A percentile compares a stretch with the other conserved stretches of the same genome.
Evolutionary conservation across 2,113 vertebrate genomes (phyloP).

Genomic region (Phoenicopterus ruber): DNA sequence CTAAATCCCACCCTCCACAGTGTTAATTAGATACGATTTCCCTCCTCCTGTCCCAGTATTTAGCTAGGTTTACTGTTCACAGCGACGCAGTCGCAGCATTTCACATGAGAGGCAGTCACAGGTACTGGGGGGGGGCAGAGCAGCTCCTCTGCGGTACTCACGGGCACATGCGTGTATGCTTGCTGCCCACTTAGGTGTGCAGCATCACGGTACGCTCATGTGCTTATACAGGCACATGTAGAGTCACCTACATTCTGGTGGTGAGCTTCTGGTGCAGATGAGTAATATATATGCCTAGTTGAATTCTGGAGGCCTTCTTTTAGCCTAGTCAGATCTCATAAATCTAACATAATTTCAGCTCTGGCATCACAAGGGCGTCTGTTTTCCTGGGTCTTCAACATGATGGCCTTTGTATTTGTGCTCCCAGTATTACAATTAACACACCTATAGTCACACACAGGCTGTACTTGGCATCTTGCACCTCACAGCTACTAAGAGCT

Average conservation of each 20-base stretch:
- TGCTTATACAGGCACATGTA: background rate
- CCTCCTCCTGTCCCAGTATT: background rate
- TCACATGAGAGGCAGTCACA: background rate
- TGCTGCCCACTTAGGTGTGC: background rate
- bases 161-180: rapidly evolving
- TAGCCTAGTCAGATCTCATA: background rate
- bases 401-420: background rate
- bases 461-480: background rate
- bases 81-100: background rate
- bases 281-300: background rate
- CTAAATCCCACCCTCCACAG: background rate
- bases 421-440: background rate
- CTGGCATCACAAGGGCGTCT: background rate
- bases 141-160: background rate
- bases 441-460: background rate
- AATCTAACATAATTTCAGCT: background rate
- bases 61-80: background rate
- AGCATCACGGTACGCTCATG: rapidly evolving
- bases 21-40: background rate
- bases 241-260: background rate
- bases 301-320: background rate
- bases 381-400: background rate
- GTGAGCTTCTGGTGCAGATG: background rate
- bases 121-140: background rate
- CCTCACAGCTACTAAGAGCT: background rate